Base-by-base conservation (phyloP, 2,797 vertebrate species). In the Sebastiscus albofasciatus region DNA sequence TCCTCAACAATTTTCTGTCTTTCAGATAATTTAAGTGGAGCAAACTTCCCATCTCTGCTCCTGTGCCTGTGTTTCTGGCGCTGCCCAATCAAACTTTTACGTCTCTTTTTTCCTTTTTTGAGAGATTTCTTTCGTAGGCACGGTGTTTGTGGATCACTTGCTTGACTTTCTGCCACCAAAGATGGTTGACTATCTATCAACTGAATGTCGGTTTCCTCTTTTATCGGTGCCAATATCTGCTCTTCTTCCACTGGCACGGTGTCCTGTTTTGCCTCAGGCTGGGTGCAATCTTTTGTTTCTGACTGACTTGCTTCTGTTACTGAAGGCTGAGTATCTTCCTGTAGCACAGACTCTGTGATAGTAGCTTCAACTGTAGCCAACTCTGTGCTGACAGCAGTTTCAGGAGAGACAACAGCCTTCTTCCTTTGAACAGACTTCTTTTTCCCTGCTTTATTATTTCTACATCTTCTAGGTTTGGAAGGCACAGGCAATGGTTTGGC, bases 21-120 rank as follows among this genome's bases (percentile, higher is more conserved):
- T 77, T 89, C 86, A 68, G 90, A 61, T 39, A 58, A 71, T n/a
- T 59, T 82, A 10, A 90, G 82, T 6, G 93, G 91, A 59, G 87
- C 89, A 79, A 90, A 93, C 68, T 93, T 93, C 29, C 92, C 89
- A 58, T 93, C 92, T 64, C 82, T 92, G 80, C 85, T 88, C 62
- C 90, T 91, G 84, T 90, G 91, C 42, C 80, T 90, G 87, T 90
- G 94, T 83, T 96, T 96, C 72, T 94, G 90, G 26, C 94, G 93
- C 49, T 94, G 94, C n/a, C 95, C 96, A 55, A 95, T 95, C 66
- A 95, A 88, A 78, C 61, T 82, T 78, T 93, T 95, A n/a, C 96
- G 92, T 71, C 79, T 93, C 91, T 96, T 96, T 87, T 95, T 96
- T 5, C 83, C 49, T 60, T 91, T 95, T 87, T 93, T 96, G 22